A percentile compares a stretch with the other conserved stretches of the same genome.
These are phyloP conservation scores for Pyrocephalus nanus DNA, from an alignment of 2,797 vertebrate genomes.

Conservation along the genomic window DNA sequence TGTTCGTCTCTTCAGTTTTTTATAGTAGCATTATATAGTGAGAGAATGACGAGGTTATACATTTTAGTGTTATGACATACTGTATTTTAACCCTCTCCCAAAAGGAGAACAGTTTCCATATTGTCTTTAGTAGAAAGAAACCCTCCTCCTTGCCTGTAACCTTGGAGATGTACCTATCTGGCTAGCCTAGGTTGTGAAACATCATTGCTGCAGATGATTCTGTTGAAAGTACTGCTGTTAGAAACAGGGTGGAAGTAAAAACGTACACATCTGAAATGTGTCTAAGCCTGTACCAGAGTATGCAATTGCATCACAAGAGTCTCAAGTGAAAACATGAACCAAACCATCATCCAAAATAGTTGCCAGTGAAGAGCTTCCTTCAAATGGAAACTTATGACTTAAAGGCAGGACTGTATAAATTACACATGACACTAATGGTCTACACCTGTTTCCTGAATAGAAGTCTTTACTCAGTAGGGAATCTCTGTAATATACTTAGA, in stretches of 20 bases:
- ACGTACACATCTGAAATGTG: not conserved
- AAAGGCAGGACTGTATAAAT: not conserved
- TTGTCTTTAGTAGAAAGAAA: not conserved
- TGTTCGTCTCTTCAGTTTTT: not conserved
- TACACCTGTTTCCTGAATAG: not conserved
- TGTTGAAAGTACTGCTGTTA: not conserved
- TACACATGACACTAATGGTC: too few species aligned
- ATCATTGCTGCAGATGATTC: not conserved
- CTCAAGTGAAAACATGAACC: not conserved
- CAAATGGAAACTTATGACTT: not conserved
- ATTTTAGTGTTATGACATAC: not conserved
- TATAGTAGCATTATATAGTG: not conserved
- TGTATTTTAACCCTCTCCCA: not conserved
- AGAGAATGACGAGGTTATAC: not conserved
- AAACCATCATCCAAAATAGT: not conserved
- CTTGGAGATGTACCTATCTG: too few species aligned
- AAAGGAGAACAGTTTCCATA: not conserved
- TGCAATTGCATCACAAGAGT: not conserved
- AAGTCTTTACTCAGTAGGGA: not conserved
- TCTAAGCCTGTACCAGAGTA: not conserved
- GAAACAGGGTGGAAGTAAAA: not conserved
- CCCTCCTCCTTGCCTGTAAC: not conserved
- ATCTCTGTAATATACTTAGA: not conserved
- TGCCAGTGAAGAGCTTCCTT: not conserved
- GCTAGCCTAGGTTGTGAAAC: not conserved